phyloP scores from a whole-genome alignment of 2,113 vertebrate species.

The Xiphophorus hellerii region DNA sequence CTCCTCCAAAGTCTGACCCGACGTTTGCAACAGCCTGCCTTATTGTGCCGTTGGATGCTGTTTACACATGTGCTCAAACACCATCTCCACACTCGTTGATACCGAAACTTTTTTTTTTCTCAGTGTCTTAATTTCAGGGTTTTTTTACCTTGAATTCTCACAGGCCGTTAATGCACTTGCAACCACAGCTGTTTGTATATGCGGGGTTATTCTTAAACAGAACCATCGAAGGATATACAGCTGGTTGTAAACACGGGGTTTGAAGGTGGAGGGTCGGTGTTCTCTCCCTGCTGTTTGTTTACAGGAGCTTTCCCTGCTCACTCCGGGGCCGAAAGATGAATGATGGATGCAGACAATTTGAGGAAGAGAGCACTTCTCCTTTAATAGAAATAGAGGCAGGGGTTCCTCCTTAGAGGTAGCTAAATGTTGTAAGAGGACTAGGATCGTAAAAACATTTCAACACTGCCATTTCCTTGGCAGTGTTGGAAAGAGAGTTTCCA shows the following conservation, averaged over 20 bases:
- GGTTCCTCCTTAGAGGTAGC: constrained; percentile 13
- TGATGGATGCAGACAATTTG: constrained; percentile 61
- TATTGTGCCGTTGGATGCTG: constrained; percentile 50
- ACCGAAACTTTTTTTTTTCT: constrained; percentile 7
- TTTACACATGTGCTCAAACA: constrained; percentile 62
- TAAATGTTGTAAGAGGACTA: constrained; percentile 10
- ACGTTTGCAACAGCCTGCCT: constrained; percentile 31
- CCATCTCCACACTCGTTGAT: constrained; percentile 40
- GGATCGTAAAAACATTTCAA: constrained; percentile 18
- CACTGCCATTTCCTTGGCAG: neutral
- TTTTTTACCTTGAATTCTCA: constrained; percentile 16
- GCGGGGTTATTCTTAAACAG: constrained; percentile 71
- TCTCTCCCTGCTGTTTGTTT: constrained; percentile 69
- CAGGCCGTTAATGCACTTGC: constrained; percentile 41
- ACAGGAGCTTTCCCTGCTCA: constrained; percentile 57
- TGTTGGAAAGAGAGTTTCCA: constrained; percentile 3
- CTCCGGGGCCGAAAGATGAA: constrained; percentile 46
- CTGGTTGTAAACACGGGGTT: constrained; percentile 67
- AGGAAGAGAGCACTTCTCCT: constrained; percentile 51
- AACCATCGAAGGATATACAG: constrained; percentile 71
- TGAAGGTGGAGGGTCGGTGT: constrained; percentile 66
- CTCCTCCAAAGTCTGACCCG: constrained; percentile 34
- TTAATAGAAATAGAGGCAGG: constrained; percentile 39
- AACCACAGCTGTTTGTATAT: constrained; percentile 69
- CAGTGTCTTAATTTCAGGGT: constrained; percentile 24